Evolutionary conservation across 2,888 invertebrate species (phyloP).

Genomic region (Argyra leucocephala): DNA sequence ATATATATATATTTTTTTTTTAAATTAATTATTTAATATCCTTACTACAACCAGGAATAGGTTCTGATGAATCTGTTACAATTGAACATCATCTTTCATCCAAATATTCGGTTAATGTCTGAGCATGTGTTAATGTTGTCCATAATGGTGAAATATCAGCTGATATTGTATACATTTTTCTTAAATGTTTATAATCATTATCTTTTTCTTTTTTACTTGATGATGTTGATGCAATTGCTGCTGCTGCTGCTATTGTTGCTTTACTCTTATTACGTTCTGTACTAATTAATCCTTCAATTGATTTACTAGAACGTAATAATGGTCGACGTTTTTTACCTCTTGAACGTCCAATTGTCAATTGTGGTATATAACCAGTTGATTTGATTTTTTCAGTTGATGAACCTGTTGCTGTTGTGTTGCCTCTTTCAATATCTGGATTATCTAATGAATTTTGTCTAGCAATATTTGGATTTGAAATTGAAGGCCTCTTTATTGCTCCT

Average conservation of each 20-base stretch:
- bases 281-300: background rate
- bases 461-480: background rate
- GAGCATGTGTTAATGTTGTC: slow-evolving; percentile 69
- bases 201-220: background rate
- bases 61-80: background rate
- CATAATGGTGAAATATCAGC: slow-evolving; percentile 67
- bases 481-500: background rate
- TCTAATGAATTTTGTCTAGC: background rate
- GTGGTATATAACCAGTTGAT: slow-evolving; percentile 1
- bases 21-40: background rate
- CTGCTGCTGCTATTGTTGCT: background rate
- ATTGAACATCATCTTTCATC: slow-evolving; percentile 10
- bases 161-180: slow-evolving; percentile 33
- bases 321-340: background rate
- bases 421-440: background rate
- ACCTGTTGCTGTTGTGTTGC: too few species aligned
- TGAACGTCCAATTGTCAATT: slow-evolving; percentile 3
- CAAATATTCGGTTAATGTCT: slow-evolving; percentile 45
- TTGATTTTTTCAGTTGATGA: background rate
- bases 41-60: background rate
- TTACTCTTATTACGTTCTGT: background rate
- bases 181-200: slow-evolving; percentile 1
- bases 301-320: slow-evolving; percentile 1
- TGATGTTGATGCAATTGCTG: background rate
- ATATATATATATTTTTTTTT: background rate